phyloP scores from a whole-genome alignment of 2,888 invertebrate genomes.

The Drosophila borborema region DNA sequence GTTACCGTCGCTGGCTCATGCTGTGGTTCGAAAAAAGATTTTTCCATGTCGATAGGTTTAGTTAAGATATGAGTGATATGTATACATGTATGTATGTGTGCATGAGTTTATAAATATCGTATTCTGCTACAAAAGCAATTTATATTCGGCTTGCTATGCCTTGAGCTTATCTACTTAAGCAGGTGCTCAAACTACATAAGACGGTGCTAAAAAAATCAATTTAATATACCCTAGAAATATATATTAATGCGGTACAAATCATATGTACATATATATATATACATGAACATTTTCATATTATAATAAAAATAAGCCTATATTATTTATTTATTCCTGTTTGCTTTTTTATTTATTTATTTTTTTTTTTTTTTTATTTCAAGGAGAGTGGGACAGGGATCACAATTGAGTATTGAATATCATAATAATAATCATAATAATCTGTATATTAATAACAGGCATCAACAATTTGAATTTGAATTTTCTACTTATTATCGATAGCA shows the following conservation, averaged over 20 bases:
- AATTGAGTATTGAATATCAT: background rate
- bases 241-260: background rate
- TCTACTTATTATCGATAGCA: background rate
- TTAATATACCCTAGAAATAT: background rate
- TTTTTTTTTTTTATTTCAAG: no score
- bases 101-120: slow-evolving; percentile 1
- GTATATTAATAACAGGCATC: background rate
- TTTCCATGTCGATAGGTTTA: slow-evolving; percentile 22
- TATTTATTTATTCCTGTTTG: no score
- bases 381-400: background rate
- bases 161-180: slow-evolving; percentile 27
- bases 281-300: no score
- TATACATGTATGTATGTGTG: background rate
- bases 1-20: slow-evolving; percentile 32
- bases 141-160: slow-evolving; percentile 28
- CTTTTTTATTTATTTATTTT: no score
- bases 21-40: slow-evolving; percentile 19
- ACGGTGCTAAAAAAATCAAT: background rate
- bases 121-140: slow-evolving; percentile 9
- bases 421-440: no score
- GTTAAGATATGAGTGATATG: slow-evolving; percentile 15
- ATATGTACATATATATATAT: background rate
- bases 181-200: slow-evolving; percentile 14
- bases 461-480: background rate
- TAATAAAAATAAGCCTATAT: no score